These are phyloP conservation scores for Ooceraea biroi DNA, from an alignment of 1,140 invertebrate genomes.

Conservation along the genomic window DNA sequence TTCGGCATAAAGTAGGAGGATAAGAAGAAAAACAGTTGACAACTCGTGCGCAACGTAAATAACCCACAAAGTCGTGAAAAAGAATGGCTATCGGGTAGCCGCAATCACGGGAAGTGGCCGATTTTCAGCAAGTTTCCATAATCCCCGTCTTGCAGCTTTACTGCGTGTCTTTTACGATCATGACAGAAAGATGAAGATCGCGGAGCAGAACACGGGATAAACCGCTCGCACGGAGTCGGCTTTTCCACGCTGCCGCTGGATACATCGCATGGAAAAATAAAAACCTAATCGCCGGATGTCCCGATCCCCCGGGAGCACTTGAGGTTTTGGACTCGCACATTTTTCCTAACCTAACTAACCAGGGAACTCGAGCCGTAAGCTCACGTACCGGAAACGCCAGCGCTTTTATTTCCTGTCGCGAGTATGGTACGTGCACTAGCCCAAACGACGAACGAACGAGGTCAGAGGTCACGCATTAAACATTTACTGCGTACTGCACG, in stretches of 20 bases:
- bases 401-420: not conserved
- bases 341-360: not conserved
- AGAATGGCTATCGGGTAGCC: conserved; percentile 71
- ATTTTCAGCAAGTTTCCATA: conserved; percentile 68
- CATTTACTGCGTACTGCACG: conserved; percentile 48
- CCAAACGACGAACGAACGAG: conserved; percentile 8
- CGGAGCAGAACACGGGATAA: not conserved
- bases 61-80: conserved; percentile 75
- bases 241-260: not conserved
- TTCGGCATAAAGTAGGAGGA: conserved; percentile 10
- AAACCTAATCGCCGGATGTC: conserved; percentile 6
- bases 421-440: not conserved
- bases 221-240: not conserved
- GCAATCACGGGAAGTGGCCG: conserved; percentile 81
- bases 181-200: conserved; percentile 31
- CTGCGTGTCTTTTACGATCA: conserved; percentile 34
- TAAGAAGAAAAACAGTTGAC: conserved; percentile 59
- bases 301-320: not conserved
- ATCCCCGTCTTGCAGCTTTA: conserved; percentile 46
- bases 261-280: not conserved
- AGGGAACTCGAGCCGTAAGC: not conserved
- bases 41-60: conserved; percentile 76
- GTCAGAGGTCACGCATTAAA: conserved; percentile 58
- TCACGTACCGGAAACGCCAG: not conserved
- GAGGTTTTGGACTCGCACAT: not conserved